These are phyloP conservation scores for Manacus vitellinus DNA, from an alignment of 2,113 vertebrate genomes.

Conservation along the genomic window DNA sequence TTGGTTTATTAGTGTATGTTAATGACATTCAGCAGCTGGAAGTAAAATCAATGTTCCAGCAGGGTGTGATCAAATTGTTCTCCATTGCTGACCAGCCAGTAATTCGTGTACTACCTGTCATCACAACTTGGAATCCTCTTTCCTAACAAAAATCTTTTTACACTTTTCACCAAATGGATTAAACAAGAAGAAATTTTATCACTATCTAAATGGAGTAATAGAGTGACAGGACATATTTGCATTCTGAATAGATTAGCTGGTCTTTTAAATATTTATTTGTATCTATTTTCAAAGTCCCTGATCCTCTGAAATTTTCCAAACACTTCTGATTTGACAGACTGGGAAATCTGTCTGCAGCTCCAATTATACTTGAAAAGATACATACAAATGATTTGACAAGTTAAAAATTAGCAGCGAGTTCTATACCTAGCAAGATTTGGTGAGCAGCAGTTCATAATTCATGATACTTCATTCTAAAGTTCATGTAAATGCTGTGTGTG, in stretches of 20 bases:
- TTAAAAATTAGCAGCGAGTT: conserved; percentile 64
- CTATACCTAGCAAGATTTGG: conserved; percentile 61
- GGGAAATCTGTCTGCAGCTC: conserved; percentile 62
- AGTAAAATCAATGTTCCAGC: neutral
- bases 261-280: conserved; percentile 64
- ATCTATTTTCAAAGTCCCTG: conserved; percentile 54
- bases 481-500: conserved; percentile 43
- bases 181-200: neutral
- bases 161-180: neutral
- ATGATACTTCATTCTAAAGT: conserved; percentile 58
- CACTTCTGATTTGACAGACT: conserved; percentile 61
- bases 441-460: conserved; percentile 56
- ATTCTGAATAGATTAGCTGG: conserved; percentile 43
- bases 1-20: neutral
- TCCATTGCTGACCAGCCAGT: neutral
- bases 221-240: conserved; percentile 45
- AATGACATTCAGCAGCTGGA: conserved; percentile 21
- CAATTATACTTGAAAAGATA: conserved; percentile 72
- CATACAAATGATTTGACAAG: conserved; percentile 70
- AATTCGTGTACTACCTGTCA: neutral
- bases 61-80: conserved; percentile 1
- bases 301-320: conserved; percentile 58
- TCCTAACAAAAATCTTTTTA: neutral
- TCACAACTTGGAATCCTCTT: neutral
- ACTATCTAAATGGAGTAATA: conserved; percentile 26